Evolutionary conservation across 2,797 vertebrate species (phyloP), one percentile per base, ranked within the genome.

Genomic region (Pseudomugil gertrudae): DNA sequence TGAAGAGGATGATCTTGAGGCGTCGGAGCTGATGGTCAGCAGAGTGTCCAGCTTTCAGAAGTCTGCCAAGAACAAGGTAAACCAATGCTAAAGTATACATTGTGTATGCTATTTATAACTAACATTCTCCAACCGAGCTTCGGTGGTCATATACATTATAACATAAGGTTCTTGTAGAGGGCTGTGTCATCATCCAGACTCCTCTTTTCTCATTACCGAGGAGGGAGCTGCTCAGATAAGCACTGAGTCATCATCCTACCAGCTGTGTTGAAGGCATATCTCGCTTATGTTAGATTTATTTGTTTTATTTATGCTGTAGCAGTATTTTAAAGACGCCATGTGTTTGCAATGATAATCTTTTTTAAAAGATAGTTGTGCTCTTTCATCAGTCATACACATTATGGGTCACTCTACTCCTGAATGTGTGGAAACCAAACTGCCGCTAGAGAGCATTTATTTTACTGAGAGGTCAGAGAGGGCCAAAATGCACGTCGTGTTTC

Each of bases 1-100:
- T 90, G 92, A 95, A 77, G 95, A 96, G 43, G 94, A 95, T 75
- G 90, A 64, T 47, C 65, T 91, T 9, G 91, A 93, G 52, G 88
- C 95, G 0, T 92, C 96, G 11, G 92, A 96, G 53, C 93, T 99
- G 76, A 73, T 35, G 1, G 80, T 99, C 70, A 90, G 90, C 64
- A 84, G 85, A 8, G 94, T 98, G 52, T 92, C 92, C 64, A 95
- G 90, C 45, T 81, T 95, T 75, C 87, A 91, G 61, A 94, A 91
- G 80, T 94, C 95, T 10, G 84, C 87, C 4, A 83, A 84, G 54
- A 93, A 92, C 70, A 97, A 98, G 96, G 98, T 98, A 90, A 26
- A 47, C 26, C n/a, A 0, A 6, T 45, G 26, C 15, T 27, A 52
- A 27, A 27, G n/a, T 29, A 3, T 29, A 29, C 29, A 29, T 3